Percentiles rank a stretch among this genome's conserved stretches.
Conservation (phyloP, 1,140 invertebrate species). For the Drosophila ironensis region DNA sequence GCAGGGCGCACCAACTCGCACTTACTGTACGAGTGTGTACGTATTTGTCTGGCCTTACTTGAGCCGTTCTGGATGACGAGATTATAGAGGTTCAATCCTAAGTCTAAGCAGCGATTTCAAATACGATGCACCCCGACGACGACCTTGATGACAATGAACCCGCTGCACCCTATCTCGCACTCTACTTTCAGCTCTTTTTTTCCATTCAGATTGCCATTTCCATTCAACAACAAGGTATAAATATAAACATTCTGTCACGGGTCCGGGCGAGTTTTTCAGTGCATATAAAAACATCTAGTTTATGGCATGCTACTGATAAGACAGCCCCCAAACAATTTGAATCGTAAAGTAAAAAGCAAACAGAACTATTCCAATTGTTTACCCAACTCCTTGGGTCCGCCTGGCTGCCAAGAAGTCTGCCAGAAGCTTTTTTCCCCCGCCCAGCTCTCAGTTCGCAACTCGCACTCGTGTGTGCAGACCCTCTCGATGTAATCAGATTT, state of each 20-base stretch:
- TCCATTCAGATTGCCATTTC: not conserved
- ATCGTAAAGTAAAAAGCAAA: conserved; percentile 55
- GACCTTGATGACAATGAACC: conserved; percentile 76
- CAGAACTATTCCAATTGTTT: conserved; percentile 30
- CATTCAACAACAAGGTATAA: conserved; percentile 13
- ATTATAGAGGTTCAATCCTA: conserved; percentile 21
- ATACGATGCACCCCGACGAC: conserved; percentile 23
- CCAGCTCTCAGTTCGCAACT: too few relatives aligned
- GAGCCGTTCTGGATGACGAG: not conserved
- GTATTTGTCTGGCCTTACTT: not conserved
- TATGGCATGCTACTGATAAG: conserved; percentile 55
- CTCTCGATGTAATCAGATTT: conserved; percentile 15
- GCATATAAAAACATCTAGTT: conserved; percentile 60
- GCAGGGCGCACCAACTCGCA: too few relatives aligned
- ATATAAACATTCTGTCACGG: conserved; percentile 33
- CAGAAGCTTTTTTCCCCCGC: conserved; percentile 9
- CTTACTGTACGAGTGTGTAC: not conserved
- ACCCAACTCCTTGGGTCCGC: conserved; percentile 1
- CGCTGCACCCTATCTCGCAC: conserved; percentile 1
- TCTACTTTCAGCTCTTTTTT: not conserved
- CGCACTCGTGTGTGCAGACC: too few relatives aligned
- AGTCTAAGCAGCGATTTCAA: conserved; percentile 21
- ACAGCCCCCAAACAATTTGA: conserved; percentile 48
- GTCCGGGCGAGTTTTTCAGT: conserved; percentile 18
- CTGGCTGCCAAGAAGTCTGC: conserved; percentile 39